These are phyloP conservation scores for Coenonympha glycerion DNA, from an alignment of 2,888 invertebrate species.

Conservation along the genomic window DNA sequence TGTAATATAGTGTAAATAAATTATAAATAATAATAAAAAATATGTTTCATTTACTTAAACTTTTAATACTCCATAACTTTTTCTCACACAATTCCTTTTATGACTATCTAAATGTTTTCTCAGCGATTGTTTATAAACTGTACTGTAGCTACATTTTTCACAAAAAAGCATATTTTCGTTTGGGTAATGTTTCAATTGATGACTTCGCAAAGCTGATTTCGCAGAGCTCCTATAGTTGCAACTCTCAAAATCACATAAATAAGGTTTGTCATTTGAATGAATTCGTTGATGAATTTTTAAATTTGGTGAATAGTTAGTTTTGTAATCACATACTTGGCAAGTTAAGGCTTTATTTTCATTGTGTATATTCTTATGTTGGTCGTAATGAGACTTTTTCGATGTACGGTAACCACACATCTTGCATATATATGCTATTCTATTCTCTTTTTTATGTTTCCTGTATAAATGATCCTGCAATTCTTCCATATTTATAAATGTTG, in stretches of 20 bases:
- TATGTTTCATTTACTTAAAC: not conserved
- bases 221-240: constrained; percentile 34
- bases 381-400: constrained; percentile 35
- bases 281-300: constrained; percentile 40
- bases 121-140: constrained; percentile 44
- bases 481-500: constrained; percentile 28
- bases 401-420: constrained; percentile 39
- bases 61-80: not conserved
- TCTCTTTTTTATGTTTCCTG: constrained; percentile 27
- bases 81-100: constrained; percentile 32
- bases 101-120: constrained; percentile 42
- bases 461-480: constrained; percentile 31
- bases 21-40: not conserved
- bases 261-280: constrained; percentile 36
- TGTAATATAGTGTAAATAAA: constrained; percentile 2
- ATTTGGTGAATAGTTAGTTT: constrained; percentile 38
- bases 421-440: constrained; percentile 28
- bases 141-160: constrained; percentile 47
- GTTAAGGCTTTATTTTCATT: constrained; percentile 24
- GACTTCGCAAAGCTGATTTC: constrained; percentile 40
- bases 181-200: constrained; percentile 40
- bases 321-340: constrained; percentile 37
- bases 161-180: constrained; percentile 40
- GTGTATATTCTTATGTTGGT: constrained; percentile 37
- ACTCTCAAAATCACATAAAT: constrained; percentile 30